Percentiles rank a stretch among this genome's conserved stretches.
These are phyloP conservation scores for Lepidonotus clava DNA, from an alignment of 2,888 invertebrate species.

Conservation along the genomic window DNA sequence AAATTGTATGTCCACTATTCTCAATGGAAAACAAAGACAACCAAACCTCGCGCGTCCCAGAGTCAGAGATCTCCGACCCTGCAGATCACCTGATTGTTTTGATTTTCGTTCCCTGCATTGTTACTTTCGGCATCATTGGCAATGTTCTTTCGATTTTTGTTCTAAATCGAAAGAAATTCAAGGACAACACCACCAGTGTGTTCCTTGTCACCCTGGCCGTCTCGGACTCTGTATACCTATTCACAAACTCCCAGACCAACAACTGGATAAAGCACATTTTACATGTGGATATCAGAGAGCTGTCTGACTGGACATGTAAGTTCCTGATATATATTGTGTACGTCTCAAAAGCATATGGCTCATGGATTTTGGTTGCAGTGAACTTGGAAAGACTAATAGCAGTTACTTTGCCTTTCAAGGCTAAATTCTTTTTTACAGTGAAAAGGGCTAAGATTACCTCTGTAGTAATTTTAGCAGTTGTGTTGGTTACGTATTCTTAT, in stretches of 20 bases:
- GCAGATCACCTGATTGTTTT: too few relatives aligned
- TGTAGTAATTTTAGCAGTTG: not conserved
- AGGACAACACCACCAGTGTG: slow-evolving; percentile 16
- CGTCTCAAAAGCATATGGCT: not conserved
- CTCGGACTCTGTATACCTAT: not conserved
- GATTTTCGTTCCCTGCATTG: too few relatives aligned
- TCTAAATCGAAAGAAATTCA: not conserved
- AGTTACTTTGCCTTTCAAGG: not conserved
- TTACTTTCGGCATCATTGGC: not conserved
- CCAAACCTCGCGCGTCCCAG: too few relatives aligned
- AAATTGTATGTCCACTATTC: too few relatives aligned
- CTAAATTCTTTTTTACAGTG: not conserved
- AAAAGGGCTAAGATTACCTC: not conserved
- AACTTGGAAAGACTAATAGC: not conserved
- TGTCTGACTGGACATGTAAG: not conserved
- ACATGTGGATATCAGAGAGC: not conserved
- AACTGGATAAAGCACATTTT: not conserved
- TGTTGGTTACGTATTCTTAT: not conserved
- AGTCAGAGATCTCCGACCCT: too few relatives aligned
- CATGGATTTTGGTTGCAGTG: not conserved
- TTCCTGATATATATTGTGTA: not conserved
- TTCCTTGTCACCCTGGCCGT: slow-evolving; percentile 8
- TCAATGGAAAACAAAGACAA: too few relatives aligned
- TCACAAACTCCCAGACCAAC: not conserved
- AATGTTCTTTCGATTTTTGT: not conserved